phyloP scores from a whole-genome alignment of 2,888 invertebrate species.

The Eupithecia abbreviata region DNA sequence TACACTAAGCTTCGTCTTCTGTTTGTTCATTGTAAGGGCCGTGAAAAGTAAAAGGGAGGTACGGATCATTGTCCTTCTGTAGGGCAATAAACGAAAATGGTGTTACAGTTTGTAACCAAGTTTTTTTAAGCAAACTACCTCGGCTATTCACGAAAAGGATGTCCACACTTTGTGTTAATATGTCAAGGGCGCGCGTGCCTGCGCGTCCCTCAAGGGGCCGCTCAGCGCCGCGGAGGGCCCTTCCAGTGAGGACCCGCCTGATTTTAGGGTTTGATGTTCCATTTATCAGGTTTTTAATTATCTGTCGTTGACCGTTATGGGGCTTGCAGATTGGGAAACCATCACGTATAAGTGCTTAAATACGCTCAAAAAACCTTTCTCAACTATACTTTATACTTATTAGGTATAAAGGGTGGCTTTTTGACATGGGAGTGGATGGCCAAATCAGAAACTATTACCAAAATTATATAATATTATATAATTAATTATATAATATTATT shows the following conservation, averaged over 20 bases:
- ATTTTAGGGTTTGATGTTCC: slow-evolving; percentile 1
- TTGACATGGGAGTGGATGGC: too few species aligned
- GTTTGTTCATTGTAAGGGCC: not conserved
- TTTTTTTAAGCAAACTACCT: not conserved
- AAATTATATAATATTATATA: too few species aligned
- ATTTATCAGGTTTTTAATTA: slow-evolving; percentile 1
- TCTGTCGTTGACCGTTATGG: not conserved
- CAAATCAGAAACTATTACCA: too few species aligned
- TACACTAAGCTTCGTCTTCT: too few species aligned
- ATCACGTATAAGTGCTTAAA: not conserved
- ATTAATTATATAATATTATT: too few species aligned
- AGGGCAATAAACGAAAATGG: not conserved
- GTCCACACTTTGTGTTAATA: slow-evolving; percentile 19
- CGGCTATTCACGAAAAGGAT: slow-evolving; percentile 12
- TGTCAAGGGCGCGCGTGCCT: slow-evolving; percentile 29
- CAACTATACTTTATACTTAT: too few species aligned
- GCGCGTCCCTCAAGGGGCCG: not conserved
- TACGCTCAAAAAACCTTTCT: too few species aligned
- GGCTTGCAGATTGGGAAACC: not conserved
- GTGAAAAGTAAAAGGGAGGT: too few species aligned
- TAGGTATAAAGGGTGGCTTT: too few species aligned
- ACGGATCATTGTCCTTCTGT: not conserved
- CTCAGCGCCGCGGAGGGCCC: not conserved
- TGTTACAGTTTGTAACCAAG: not conserved
- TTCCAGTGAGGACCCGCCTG: not conserved